A percentile compares a stretch with the other conserved stretches of the same genome.
These are phyloP conservation scores for Plestiodon gilberti DNA, from an alignment of 2,113 vertebrate genomes.

Conservation along the genomic window DNA sequence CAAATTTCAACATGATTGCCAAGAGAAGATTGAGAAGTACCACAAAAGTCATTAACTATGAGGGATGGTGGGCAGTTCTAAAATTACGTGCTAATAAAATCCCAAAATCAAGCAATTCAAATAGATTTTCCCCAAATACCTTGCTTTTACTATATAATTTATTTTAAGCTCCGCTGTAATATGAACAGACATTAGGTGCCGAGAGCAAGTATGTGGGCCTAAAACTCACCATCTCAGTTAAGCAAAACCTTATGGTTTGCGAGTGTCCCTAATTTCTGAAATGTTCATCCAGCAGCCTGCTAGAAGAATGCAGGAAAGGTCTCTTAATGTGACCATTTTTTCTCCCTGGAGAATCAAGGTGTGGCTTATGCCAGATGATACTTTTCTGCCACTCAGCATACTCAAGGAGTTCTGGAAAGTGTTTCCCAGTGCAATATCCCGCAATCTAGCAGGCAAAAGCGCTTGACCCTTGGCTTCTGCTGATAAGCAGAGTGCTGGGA, in stretches of 20 bases:
- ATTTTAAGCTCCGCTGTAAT: background rate
- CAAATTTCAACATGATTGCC: background rate
- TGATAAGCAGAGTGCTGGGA: slow-evolving; percentile 78
- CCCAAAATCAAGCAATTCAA: background rate
- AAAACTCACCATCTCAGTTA: background rate
- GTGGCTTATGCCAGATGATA: slow-evolving; percentile 9
- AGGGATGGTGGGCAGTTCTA: background rate
- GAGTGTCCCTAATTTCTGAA: background rate
- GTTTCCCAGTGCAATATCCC: slow-evolving; percentile 57
- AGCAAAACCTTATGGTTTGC: background rate
- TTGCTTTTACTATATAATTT: background rate
- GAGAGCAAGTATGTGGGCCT: background rate
- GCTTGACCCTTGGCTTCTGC: slow-evolving; percentile 70
- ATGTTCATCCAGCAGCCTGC: background rate
- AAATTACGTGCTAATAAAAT: background rate
- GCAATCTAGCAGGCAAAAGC: slow-evolving; percentile 67
- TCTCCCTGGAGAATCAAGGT: background rate
- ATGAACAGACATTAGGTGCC: background rate
- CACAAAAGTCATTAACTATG: background rate
- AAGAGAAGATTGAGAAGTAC: background rate
- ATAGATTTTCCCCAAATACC: background rate
- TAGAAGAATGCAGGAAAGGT: background rate
- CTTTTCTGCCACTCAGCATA: slow-evolving; percentile 8
- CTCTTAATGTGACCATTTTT: background rate
- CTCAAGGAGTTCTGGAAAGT: slow-evolving; percentile 64